phyloP scores from a whole-genome alignment of 2,113 vertebrate genomes.

The Tretioscincus oriximinensis region DNA sequence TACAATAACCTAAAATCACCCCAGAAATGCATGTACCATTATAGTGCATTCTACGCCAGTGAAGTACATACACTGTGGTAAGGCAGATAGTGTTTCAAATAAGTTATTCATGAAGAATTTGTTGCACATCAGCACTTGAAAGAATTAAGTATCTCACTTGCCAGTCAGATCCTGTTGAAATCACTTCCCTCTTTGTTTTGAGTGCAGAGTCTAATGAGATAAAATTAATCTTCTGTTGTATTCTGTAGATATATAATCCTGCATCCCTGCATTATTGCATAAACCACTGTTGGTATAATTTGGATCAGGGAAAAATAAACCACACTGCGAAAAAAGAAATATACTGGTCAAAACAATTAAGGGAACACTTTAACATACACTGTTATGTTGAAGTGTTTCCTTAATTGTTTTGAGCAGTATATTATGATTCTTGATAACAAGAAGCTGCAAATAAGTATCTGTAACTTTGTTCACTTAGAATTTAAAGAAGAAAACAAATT shows the following conservation, averaged over 20 bases:
- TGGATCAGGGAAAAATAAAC: not conserved
- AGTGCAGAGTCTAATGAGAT: slow-evolving; percentile 9
- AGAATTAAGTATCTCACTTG: slow-evolving; percentile 39
- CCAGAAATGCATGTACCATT: not conserved
- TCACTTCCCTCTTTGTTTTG: slow-evolving; percentile 37
- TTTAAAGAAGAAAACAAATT: no score
- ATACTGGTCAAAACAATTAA: no score
- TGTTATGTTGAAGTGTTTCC: no score
- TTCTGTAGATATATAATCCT: not conserved
- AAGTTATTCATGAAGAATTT: slow-evolving; percentile 33
- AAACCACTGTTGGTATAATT: not conserved
- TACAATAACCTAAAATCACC: slow-evolving; percentile 20
- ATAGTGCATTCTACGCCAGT: not conserved
- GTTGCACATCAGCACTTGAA: slow-evolving; percentile 33
- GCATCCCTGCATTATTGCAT: not conserved
- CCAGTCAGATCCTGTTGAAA: slow-evolving; percentile 31
- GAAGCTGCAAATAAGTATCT: not conserved
- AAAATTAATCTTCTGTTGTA: slow-evolving; percentile 26
- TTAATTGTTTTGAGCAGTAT: no score
- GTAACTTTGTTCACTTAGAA: not conserved
- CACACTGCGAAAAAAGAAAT: not conserved
- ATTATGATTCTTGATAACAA: not conserved
- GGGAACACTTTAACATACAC: no score
- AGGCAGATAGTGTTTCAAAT: slow-evolving; percentile 37
- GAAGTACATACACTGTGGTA: not conserved